A percentile compares a stretch with the other conserved stretches of the same genome.
These are phyloP conservation scores for Pachymerium ferrugineum DNA, from an alignment of 2,888 invertebrate genomes.

Conservation along the genomic window DNA sequence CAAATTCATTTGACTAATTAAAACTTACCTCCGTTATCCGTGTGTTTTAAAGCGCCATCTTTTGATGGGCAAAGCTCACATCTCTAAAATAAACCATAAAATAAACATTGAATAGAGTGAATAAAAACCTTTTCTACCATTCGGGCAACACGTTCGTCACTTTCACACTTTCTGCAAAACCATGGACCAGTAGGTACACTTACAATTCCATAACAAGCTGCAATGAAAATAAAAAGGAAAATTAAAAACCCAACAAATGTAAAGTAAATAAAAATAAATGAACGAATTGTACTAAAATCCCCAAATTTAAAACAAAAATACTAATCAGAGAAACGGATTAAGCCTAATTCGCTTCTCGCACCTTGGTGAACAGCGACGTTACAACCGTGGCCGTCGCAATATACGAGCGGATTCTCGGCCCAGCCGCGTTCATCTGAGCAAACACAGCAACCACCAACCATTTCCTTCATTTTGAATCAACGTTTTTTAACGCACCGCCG, in stretches of 20 bases:
- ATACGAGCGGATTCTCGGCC: slow-evolving; percentile 98
- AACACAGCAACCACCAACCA: slow-evolving; percentile 97
- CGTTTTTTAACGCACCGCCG: slow-evolving; percentile 17
- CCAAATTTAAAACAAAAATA: too few relatives aligned
- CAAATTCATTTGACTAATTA: too few relatives aligned
- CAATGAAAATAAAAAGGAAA: slow-evolving; percentile 44
- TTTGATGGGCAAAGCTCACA: slow-evolving; percentile 94
- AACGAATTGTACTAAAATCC: too few relatives aligned
- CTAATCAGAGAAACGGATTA: too few relatives aligned
- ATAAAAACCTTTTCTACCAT: slow-evolving; percentile 61
- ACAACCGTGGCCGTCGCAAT: slow-evolving; percentile 97
- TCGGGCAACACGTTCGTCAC: slow-evolving; percentile 81
- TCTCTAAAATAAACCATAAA: slow-evolving; percentile 55
- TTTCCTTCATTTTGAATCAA: slow-evolving; percentile 51
- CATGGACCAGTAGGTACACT: slow-evolving; percentile 96
- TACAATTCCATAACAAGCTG: slow-evolving; percentile 97
- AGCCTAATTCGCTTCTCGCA: slow-evolving; percentile 43
- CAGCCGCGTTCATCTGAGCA: slow-evolving; percentile 75
- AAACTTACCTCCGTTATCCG: slow-evolving; percentile 66
- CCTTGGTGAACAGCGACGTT: slow-evolving; percentile 98
- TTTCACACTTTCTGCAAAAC: slow-evolving; percentile 97
- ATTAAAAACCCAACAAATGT: neutral
- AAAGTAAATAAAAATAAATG: too few relatives aligned
- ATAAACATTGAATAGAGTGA: neutral
- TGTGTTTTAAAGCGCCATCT: slow-evolving; percentile 90